These are phyloP conservation scores for Notamacropus eugenii DNA, from an alignment of 2,797 vertebrate species.

Conservation along the genomic window DNA sequence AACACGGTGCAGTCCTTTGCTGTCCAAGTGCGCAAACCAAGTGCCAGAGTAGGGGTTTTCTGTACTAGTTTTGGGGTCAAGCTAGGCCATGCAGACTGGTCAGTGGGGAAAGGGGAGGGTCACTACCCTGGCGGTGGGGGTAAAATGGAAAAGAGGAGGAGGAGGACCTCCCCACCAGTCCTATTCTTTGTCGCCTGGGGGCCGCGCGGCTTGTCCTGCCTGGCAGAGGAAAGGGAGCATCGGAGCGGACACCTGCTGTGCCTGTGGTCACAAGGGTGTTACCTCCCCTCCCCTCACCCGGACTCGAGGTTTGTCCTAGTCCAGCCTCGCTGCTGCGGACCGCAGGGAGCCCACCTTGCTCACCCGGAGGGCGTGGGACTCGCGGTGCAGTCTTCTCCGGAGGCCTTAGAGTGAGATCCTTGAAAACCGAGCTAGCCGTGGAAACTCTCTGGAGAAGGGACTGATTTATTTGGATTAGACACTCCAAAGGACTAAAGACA, in stretches of 20 bases:
- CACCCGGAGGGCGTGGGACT: background rate
- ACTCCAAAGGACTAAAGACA: slow-evolving; percentile 84
- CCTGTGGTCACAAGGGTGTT: background rate
- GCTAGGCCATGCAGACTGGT: background rate
- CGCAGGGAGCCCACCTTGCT: slow-evolving; percentile 32
- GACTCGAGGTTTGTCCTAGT: background rate
- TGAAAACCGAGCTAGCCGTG: slow-evolving; percentile 80
- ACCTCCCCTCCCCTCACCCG: background rate
- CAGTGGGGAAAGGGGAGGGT: background rate
- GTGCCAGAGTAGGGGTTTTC: background rate
- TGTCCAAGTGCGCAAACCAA: background rate
- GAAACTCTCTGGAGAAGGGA: slow-evolving; percentile 83
- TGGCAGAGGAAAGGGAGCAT: background rate
- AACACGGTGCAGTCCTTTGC: background rate
- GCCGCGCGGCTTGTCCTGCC: background rate
- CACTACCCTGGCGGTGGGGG: background rate
- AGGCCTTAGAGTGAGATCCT: slow-evolving; percentile 80
- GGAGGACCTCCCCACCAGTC: background rate
- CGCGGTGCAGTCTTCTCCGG: slow-evolving; percentile 77
- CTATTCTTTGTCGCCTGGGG: background rate
- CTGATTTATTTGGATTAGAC: slow-evolving; percentile 86
- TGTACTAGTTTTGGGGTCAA: background rate
- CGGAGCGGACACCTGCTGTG: background rate
- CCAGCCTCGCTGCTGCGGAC: background rate
- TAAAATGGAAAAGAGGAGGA: background rate